Evolutionary conservation across 2,888 invertebrate species (phyloP), one percentile per base, ranked within the genome.

Genomic region (Drosophila neonasuta): DNA sequence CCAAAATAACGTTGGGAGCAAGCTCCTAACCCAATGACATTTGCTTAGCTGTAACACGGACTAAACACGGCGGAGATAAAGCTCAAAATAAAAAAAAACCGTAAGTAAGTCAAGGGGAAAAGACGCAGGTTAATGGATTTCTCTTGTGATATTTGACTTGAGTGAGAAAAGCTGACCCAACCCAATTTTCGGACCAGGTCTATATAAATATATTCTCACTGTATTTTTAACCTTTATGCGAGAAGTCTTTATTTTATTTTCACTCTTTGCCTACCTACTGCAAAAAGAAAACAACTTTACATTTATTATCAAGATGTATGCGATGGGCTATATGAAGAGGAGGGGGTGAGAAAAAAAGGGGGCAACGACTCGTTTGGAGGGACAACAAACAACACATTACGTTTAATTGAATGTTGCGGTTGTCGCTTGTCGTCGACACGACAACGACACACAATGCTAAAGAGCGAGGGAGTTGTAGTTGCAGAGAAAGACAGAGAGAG

Each of bases 361-460:
- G 30, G 30, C 24, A 45, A 34, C 13, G 46, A 29, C 70, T 44
- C 59, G 55, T 75, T 81, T 66, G 52, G 50, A 71, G 73, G 84
- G 83, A 77, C 80, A 72, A 77, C 87, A 81, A 83, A 84, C 85
- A 83, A 75, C 77, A 79, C 82, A 83, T 83, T 83, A 84, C 70
- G 64, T 84, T 86, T 86, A 83, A 83, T 86, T 83, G 85, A 86
- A 83, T 83, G 83, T 86, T 80, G 79, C 76, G 84, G 86, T 73
- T 80, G 79, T 78, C 59, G 70, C 68, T 55, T 69, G 50, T 71
- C 54, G 74, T 65, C 61, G 67, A 39, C 76, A 56, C 76, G 30
- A 20, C 57, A 62, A 39, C 55, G 11, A 52, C 49, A 52, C 49
- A 63, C 20, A 30, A 50, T 36, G 42, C 42, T 32, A 54, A 55